Evolutionary conservation across 2,113 vertebrate species (phyloP).

Genomic region (Sisor rabdophorus): DNA sequence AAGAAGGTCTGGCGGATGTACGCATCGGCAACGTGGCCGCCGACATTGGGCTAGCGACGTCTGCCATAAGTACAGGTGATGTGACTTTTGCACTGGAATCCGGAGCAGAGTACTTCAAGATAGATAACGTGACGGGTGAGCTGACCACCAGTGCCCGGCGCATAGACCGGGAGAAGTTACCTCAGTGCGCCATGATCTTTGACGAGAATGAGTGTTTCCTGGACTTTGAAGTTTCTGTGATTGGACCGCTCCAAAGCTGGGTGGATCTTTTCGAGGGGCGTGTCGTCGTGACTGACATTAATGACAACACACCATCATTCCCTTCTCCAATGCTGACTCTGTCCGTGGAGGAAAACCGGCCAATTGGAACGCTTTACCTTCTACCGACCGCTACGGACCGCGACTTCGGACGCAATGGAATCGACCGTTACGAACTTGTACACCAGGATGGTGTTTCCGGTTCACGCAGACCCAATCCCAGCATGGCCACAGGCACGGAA

Average conservation of each 20-base stretch:
- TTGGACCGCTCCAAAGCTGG: slow-evolving; percentile 95
- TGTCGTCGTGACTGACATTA: slow-evolving; percentile 92
- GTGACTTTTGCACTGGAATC: slow-evolving; percentile 96
- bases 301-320: slow-evolving; percentile 96
- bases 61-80: slow-evolving; percentile 80
- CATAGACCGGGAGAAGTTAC: slow-evolving; percentile 93
- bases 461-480: slow-evolving; percentile 56
- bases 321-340: slow-evolving; percentile 92
- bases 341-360: slow-evolving; percentile 94
- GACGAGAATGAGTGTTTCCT: slow-evolving; percentile 96
- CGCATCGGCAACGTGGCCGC: slow-evolving; percentile 91
- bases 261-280: slow-evolving; percentile 93
- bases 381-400: slow-evolving; percentile 94
- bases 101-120: slow-evolving; percentile 92
- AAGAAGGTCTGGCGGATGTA: slow-evolving; percentile 89
- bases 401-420: slow-evolving; percentile 91
- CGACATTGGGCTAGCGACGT: slow-evolving; percentile 75
- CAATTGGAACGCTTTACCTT: slow-evolving; percentile 91
- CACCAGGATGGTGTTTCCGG: slow-evolving; percentile 64
- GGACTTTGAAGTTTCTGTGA: slow-evolving; percentile 96
- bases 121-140: slow-evolving; percentile 96
- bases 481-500: slow-evolving; percentile 63
- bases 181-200: slow-evolving; percentile 98
- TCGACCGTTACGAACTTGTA: slow-evolving; percentile 90
- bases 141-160: slow-evolving; percentile 86